These are phyloP conservation scores for Bolborhynchus lineola DNA, from an alignment of 2,113 vertebrate species.

Conservation along the genomic window DNA sequence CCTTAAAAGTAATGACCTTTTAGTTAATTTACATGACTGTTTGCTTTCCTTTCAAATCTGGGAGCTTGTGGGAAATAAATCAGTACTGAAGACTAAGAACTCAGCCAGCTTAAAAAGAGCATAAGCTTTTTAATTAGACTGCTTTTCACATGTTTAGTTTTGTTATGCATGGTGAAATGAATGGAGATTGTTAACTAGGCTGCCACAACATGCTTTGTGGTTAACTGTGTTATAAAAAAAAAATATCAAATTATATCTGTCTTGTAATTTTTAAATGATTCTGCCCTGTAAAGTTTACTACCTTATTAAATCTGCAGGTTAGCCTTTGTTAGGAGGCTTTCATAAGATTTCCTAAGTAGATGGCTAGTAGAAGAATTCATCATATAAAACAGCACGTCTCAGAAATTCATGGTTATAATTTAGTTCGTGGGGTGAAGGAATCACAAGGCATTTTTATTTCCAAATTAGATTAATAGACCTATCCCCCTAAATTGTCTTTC, in stretches of 20 bases:
- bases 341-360: not conserved
- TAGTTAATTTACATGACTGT: not conserved
- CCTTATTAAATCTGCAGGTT: constrained; percentile 10
- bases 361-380: not conserved
- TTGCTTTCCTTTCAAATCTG: not conserved
- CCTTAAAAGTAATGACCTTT: not conserved
- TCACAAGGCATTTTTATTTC: not conserved
- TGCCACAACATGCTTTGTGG: not conserved
- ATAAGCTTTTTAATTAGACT: not conserved
- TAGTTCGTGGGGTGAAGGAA: not conserved
- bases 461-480: constrained; percentile 19
- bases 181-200: not conserved
- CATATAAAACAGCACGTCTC: not conserved
- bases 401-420: constrained; percentile 17
- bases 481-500: not conserved
- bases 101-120: not conserved
- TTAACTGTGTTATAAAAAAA: constrained; percentile 3
- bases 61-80: not conserved
- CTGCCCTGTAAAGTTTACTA: constrained; percentile 11
- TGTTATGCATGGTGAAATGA: not conserved
- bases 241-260: constrained; percentile 4
- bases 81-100: not conserved
- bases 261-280: constrained; percentile 26
- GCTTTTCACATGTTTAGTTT: not conserved
- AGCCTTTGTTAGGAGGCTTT: not conserved